phyloP scores from a whole-genome alignment of 2,113 vertebrate species.

The Notarius lentiginosus region DNA sequence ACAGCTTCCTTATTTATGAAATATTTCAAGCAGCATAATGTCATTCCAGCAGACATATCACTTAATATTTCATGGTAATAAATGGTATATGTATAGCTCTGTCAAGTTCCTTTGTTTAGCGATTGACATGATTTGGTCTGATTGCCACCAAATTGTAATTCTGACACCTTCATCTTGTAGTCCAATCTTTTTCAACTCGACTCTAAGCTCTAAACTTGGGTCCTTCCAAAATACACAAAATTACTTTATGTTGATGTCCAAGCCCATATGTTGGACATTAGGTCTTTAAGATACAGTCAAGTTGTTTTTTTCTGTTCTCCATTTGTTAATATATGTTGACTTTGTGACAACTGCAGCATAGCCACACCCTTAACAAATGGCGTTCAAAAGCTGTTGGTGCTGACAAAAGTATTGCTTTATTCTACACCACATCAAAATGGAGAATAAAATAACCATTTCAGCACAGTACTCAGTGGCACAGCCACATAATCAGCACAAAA shows the following conservation, averaged over 20 bases:
- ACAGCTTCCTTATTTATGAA: not conserved
- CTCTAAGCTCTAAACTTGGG: not conserved
- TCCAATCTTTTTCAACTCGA: not conserved
- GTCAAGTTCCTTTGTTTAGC: slow-evolving; percentile 1
- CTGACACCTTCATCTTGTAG: not conserved
- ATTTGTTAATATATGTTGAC: not conserved
- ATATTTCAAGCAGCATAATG: no score
- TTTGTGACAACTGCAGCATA: not conserved
- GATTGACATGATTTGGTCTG: slow-evolving; percentile 9
- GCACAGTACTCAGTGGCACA: not conserved
- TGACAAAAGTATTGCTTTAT: not conserved
- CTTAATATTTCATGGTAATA: not conserved
- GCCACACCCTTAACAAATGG: slow-evolving; percentile 18
- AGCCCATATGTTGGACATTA: not conserved
- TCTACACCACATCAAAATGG: not conserved
- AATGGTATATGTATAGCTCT: not conserved
- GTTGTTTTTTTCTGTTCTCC: not conserved
- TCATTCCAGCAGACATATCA: not conserved
- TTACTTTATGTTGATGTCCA: not conserved
- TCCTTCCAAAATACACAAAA: not conserved
- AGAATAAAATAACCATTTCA: not conserved
- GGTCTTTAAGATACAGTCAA: not conserved
- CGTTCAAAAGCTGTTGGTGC: not conserved
- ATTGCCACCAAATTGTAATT: not conserved
- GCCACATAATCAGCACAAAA: not conserved